These are phyloP conservation scores for Crypturellus undulatus DNA, from an alignment of 2,113 vertebrate species.

Conservation along the genomic window DNA sequence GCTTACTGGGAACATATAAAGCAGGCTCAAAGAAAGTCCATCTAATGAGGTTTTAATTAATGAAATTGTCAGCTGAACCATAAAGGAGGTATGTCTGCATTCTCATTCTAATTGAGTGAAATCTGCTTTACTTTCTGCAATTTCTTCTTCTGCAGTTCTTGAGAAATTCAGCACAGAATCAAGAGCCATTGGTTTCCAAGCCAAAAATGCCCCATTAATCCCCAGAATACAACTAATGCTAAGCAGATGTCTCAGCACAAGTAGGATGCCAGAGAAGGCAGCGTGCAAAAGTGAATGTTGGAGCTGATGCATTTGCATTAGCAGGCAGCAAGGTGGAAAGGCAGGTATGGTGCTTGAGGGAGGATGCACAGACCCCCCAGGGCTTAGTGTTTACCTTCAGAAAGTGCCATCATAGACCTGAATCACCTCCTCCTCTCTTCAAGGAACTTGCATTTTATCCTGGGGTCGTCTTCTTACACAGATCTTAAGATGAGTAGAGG, in stretches of 20 bases:
- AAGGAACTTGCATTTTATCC: not conserved
- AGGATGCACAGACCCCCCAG: not conserved
- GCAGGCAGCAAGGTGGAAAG: not conserved
- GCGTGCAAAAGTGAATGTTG: rapidly evolving
- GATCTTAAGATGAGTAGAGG: too few species aligned
- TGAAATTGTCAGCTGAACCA: not conserved
- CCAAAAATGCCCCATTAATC: not conserved
- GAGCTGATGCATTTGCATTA: not conserved
- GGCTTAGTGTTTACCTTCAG: not conserved
- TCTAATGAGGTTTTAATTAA: conserved; percentile 34
- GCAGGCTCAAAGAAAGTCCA: not conserved
- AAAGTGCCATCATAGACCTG: not conserved
- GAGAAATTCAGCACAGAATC: not conserved
- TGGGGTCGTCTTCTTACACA: not conserved
- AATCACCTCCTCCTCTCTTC: not conserved
- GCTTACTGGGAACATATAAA: not conserved
- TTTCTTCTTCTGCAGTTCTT: not conserved
- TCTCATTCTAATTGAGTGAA: not conserved
- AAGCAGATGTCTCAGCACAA: not conserved
- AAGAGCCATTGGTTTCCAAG: not conserved
- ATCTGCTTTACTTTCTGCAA: not conserved
- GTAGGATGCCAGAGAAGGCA: not conserved
- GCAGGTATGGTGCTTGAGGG: not conserved
- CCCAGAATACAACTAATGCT: not conserved
- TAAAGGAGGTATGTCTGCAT: not conserved